Conservation (phyloP, 2,113 vertebrate genomes). For the Tenrec ecaudatus region DNA sequence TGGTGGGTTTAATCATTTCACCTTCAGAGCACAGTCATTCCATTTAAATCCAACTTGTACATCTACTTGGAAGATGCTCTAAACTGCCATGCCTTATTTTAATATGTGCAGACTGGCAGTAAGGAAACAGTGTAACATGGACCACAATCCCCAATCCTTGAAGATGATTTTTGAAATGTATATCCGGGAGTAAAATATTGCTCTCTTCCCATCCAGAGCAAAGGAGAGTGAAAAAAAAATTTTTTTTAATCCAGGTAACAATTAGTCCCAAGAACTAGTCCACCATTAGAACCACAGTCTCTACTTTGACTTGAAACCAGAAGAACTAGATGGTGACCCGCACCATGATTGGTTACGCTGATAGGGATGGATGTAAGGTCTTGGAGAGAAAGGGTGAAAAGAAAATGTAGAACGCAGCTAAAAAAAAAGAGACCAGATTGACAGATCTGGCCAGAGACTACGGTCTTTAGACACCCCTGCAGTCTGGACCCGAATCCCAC, state of each 20-base stretch:
- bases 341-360: too few species aligned
- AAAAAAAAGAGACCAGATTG: neutral
- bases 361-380: too few species aligned
- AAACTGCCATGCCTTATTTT: neutral
- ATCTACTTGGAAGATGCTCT: neutral
- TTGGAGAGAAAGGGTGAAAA: neutral
- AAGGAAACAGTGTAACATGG: neutral
- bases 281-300: too few species aligned
- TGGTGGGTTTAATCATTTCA: neutral
- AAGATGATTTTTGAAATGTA: conserved; percentile 18
- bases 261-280: neutral
- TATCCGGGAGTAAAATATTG: neutral
- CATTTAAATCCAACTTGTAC: conserved; percentile 37
- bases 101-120: neutral
- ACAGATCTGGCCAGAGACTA: neutral
- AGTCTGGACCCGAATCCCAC: too few species aligned
- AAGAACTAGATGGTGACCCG: too few species aligned
- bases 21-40: neutral
- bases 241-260: neutral
- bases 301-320: too few species aligned
- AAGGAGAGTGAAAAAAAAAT: neutral
- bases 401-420: neutral
- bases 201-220: neutral
- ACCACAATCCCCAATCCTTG: neutral
- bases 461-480: neutral